Evolutionary conservation across 2,797 vertebrate species (phyloP).

Genomic region (Cetoscarus ocellatus): DNA sequence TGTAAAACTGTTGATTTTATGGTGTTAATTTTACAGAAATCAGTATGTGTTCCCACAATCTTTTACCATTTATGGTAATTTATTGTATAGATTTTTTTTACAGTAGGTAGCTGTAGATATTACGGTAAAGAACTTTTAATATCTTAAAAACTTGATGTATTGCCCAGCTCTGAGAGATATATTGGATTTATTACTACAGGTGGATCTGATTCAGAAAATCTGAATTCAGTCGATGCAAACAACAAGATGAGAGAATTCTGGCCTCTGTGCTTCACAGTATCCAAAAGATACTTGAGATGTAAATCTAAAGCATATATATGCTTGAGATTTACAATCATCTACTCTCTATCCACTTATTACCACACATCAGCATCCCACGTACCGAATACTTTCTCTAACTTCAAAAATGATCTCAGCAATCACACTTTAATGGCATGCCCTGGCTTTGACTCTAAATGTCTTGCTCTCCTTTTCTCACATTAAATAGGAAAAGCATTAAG

Average conservation of each 20-base stretch:
- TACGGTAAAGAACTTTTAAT: too few species aligned
- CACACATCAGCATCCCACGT: conserved; percentile 12
- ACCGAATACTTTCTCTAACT: conserved; percentile 39
- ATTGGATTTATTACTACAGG: not conserved
- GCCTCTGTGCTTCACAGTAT: not conserved
- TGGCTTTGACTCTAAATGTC: conserved; percentile 28
- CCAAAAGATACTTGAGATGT: too few species aligned
- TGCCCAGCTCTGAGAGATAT: too few species aligned
- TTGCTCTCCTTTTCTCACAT: conserved; percentile 30
- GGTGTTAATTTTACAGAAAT: too few species aligned
- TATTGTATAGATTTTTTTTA: too few species aligned
- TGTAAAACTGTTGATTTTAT: too few species aligned
- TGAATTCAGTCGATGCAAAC: conserved; percentile 26
- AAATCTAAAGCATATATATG: too few species aligned
- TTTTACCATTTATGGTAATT: too few species aligned
- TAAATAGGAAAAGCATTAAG: conserved; percentile 28
- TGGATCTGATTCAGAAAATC: conserved; percentile 3
- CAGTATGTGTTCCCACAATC: too few species aligned
- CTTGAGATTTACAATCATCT: conserved; percentile 28
- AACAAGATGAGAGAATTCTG: conserved; percentile 19
- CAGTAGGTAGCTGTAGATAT: too few species aligned
- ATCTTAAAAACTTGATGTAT: too few species aligned
- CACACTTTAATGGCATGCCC: conserved; percentile 35
- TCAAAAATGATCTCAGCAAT: conserved; percentile 40
- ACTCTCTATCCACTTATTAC: not conserved